phyloP scores from a whole-genome alignment of 1,140 invertebrate species.

The Phymorhynchus buccinoides region DNA sequence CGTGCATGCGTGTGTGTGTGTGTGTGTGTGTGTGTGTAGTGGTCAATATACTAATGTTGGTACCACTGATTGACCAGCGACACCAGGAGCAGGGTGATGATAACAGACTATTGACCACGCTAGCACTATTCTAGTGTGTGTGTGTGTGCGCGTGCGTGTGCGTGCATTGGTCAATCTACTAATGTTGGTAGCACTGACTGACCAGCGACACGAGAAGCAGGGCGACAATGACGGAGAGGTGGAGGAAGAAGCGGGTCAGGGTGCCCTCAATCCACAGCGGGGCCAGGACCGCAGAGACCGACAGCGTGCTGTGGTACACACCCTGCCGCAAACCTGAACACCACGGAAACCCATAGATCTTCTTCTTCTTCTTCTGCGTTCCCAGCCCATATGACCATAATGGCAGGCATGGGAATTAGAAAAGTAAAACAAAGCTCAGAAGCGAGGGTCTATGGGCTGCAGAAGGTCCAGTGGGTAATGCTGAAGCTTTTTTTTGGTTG shows the following conservation, averaged over 20 bases:
- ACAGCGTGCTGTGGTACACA: slow-evolving; percentile 1
- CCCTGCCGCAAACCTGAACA: background rate
- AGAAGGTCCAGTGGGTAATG: too few species aligned
- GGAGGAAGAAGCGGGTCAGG: background rate
- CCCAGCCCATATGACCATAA: too few species aligned
- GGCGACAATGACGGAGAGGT: background rate
- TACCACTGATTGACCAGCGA: background rate
- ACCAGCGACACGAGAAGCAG: background rate
- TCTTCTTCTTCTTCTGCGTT: too few species aligned
- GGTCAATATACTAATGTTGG: too few species aligned
- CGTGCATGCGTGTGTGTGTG: too few species aligned
- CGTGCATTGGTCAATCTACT: too few species aligned
- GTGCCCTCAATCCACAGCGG: slow-evolving; percentile 24
- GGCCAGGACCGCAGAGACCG: background rate
- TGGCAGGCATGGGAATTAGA: too few species aligned
- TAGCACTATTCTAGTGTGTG: background rate
- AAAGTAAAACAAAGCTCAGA: too few species aligned
- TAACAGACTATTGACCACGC: too few species aligned
- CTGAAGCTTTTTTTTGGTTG: too few species aligned
- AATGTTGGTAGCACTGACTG: background rate
- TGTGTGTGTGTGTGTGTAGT: background rate
- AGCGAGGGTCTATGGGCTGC: too few species aligned
- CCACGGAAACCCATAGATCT: too few species aligned
- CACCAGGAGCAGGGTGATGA: background rate
- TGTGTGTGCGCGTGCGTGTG: background rate